phyloP scores from a whole-genome alignment of 2,888 invertebrate species.

The Lottia gigantea region DNA sequence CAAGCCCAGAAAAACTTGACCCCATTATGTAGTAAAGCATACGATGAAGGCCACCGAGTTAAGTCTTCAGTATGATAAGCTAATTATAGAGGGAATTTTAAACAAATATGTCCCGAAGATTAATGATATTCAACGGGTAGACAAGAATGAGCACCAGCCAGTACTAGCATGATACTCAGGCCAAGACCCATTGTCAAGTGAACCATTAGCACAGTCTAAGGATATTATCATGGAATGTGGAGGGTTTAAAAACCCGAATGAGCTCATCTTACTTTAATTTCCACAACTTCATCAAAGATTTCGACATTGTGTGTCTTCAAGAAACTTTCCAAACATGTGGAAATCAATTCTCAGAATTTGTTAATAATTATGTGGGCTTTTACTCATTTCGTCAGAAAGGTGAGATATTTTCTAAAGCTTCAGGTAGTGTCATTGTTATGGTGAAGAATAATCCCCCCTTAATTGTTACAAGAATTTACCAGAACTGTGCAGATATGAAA shows the following conservation, averaged over 20 bases:
- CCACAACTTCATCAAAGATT: neutral
- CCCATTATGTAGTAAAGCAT: neutral
- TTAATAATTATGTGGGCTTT: neutral
- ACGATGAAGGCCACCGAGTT: neutral
- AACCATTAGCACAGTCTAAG: neutral
- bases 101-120: neutral
- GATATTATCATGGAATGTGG: neutral
- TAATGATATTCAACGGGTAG: neutral
- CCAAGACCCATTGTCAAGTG: neutral
- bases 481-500: neutral
- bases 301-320: slow-evolving; percentile 1
- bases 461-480: neutral
- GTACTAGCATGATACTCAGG: neutral
- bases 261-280: neutral
- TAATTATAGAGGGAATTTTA: neutral
- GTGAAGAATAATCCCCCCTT: neutral
- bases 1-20: neutral
- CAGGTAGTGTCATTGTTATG: neutral
- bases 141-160: neutral
- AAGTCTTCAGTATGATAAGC: neutral
- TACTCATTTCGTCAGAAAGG: neutral
- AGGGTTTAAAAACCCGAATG: neutral
- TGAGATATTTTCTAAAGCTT: slow-evolving; percentile 1
- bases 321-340: neutral
- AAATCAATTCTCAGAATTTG: neutral